Evolutionary conservation across 1,140 invertebrate species (phyloP).

Genomic region (Cyclargus thomasi): DNA sequence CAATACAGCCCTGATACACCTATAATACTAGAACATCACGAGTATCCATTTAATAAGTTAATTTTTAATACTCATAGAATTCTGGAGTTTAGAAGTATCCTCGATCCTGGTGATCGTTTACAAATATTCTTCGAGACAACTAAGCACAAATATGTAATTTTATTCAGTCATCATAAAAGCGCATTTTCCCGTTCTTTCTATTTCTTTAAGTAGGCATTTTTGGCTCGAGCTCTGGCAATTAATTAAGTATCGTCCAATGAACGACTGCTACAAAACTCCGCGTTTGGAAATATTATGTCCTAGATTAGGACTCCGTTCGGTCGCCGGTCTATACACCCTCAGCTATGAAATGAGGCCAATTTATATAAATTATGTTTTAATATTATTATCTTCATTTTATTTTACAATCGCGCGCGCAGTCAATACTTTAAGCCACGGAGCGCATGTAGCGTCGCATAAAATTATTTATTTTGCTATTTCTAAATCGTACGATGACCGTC

Average conservation of each 20-base stretch:
- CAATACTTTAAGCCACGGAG: not conserved
- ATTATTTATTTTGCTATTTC: conserved; percentile 13
- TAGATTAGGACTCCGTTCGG: not conserved
- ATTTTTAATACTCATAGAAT: not conserved
- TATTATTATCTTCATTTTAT: not conserved
- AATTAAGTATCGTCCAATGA: not conserved
- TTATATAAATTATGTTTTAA: not conserved
- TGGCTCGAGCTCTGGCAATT: conserved; percentile 3
- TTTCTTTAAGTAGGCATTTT: not conserved
- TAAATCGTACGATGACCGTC: conserved; percentile 8
- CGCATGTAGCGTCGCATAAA: not conserved
- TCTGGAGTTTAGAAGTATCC: not conserved
- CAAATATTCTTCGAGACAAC: not conserved
- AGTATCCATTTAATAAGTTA: not conserved
- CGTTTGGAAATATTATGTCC: not conserved
- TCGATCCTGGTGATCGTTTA: not conserved
- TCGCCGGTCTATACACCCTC: not conserved
- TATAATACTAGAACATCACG: not conserved
- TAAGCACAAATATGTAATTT: not conserved
- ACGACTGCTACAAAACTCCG: not conserved
- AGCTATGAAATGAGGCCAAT: not conserved
- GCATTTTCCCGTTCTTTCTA: not conserved
- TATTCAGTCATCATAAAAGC: not conserved
- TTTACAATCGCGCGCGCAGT: not conserved
- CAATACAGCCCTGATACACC: not conserved